These are phyloP conservation scores for Meliscaeva auricollis DNA, from an alignment of 2,888 invertebrate species.

Conservation along the genomic window DNA sequence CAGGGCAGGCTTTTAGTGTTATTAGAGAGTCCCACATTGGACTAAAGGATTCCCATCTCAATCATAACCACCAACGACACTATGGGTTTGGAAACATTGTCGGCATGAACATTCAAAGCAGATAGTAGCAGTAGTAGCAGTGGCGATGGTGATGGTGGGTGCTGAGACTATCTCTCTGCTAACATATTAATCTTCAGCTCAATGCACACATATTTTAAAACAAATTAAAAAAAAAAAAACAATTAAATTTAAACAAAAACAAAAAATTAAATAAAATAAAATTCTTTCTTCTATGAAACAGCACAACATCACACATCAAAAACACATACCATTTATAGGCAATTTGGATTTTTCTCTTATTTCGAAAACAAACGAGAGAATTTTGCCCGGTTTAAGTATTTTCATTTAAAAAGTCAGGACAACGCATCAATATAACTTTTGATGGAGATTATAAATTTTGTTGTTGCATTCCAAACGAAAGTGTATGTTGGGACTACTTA, in stretches of 20 bases:
- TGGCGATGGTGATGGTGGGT: not conserved
- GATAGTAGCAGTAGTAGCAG: not conserved
- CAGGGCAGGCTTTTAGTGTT: conserved; percentile 29
- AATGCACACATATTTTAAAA: not conserved
- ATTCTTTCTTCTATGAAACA: not conserved
- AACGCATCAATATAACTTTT: too few species aligned
- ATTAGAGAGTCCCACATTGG: conserved; percentile 15
- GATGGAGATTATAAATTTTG: too few species aligned
- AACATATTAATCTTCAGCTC: conserved; percentile 24
- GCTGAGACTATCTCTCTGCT: not conserved
- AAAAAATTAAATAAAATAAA: conserved; percentile 10
- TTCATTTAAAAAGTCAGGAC: too few species aligned
- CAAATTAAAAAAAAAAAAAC: too few species aligned
- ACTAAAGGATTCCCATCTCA: conserved; percentile 22
- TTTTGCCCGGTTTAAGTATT: too few species aligned
- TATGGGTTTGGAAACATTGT: not conserved
- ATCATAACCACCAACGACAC: not conserved
- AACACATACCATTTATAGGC: not conserved
- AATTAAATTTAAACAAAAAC: conserved; percentile 10
- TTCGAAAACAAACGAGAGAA: too few species aligned
- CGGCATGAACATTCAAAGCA: not conserved
- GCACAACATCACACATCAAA: not conserved
- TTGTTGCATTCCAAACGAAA: too few species aligned
- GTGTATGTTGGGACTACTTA: too few species aligned
- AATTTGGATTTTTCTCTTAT: not conserved